Conservation (phyloP, 2,113 vertebrate species). For the Morone saxatilis region DNA sequence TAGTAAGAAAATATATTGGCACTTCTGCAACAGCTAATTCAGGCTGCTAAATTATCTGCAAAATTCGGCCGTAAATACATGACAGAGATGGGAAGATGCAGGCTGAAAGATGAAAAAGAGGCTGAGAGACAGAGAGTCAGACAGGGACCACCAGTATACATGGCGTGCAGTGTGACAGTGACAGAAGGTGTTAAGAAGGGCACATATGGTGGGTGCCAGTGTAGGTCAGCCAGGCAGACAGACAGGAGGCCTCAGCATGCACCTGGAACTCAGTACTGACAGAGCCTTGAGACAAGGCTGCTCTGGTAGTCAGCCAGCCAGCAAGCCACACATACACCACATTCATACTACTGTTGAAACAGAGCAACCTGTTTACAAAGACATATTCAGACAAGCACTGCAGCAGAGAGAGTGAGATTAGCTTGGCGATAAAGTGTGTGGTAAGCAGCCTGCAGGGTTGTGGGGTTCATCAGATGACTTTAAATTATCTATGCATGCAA, state of each 20-base stretch:
- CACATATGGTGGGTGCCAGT: conserved; percentile 82
- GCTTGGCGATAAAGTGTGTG: conserved; percentile 15
- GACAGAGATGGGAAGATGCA: background rate
- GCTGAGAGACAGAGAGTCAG: conserved; percentile 48
- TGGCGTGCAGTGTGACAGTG: conserved; percentile 64
- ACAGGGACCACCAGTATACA: conserved; percentile 44
- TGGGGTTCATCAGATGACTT: conserved; percentile 58
- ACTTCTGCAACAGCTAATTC: background rate
- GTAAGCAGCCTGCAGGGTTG: conserved; percentile 38
- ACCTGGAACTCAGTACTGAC: conserved; percentile 76
- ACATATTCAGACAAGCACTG: conserved; percentile 15
- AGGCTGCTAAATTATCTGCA: background rate
- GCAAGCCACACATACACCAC: conserved; percentile 35
- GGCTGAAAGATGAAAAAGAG: conserved; percentile 31
- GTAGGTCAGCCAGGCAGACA: conserved; percentile 78
- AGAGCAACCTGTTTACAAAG: conserved; percentile 42
- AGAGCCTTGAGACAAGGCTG: conserved; percentile 46
- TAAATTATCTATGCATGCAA: conserved; percentile 64
- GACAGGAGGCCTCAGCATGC: conserved; percentile 74
- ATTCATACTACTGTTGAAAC: conserved; percentile 25
- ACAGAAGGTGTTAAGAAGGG: conserved; percentile 82
- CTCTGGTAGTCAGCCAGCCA: conserved; percentile 44
- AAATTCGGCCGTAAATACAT: background rate
- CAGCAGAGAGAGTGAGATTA: conserved; percentile 22
- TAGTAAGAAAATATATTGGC: too few species aligned